These are phyloP conservation scores for Caenorhabditis wallacei DNA, from an alignment of 2,888 invertebrate species.

Conservation along the genomic window DNA sequence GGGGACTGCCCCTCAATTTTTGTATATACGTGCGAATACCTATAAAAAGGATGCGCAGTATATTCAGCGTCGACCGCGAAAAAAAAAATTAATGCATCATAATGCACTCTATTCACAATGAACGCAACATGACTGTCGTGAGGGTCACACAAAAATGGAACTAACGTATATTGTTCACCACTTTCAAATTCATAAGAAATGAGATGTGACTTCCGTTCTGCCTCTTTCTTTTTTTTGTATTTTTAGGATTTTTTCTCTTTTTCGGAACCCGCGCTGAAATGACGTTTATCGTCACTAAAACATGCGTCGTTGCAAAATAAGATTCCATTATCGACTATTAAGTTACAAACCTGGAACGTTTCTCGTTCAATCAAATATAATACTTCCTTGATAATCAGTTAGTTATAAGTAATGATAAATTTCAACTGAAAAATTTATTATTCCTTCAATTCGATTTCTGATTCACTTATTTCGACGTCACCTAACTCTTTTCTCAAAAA, in stretches of 20 bases:
- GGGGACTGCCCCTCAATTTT: conserved; percentile 41
- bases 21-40: conserved; percentile 32
- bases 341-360: not conserved
- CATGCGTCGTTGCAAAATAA: not conserved
- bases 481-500: not conserved
- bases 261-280: not conserved
- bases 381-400: no score
- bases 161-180: conserved; percentile 46
- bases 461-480: conserved; percentile 5
- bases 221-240: not conserved
- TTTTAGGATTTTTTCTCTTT: conserved; percentile 9
- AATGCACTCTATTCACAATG: conserved; percentile 58
- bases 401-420: not conserved
- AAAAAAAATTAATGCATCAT: conserved; percentile 66
- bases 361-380: not conserved
- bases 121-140: conserved; percentile 51
- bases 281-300: not conserved
- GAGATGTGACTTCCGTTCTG: conserved; percentile 41
- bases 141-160: conserved; percentile 46
- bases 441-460: not conserved
- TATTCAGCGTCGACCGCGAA: conserved; percentile 16
- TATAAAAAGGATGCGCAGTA: conserved; percentile 27
- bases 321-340: not conserved
- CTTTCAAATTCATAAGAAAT: conserved; percentile 56
- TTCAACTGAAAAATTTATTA: not conserved